Base-by-base conservation (phyloP, 2,888 invertebrate species). In the Megastigmus dorsalis region DNA sequence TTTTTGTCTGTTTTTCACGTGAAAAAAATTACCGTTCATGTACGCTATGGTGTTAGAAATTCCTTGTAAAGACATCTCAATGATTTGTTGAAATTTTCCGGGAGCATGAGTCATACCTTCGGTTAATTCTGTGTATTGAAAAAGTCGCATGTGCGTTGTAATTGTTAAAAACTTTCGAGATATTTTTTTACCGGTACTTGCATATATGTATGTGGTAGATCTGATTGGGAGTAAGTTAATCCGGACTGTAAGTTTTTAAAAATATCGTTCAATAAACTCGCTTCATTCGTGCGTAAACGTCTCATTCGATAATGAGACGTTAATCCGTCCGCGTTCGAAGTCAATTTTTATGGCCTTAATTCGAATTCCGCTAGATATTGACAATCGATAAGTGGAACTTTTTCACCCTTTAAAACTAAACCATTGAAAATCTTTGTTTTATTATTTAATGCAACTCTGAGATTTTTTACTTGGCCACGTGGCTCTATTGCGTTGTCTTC, bases 211-310 rank as follows among this genome's bases (percentile, higher is more conserved):
- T 74, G 70, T 13, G 18, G 18, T 23, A 75, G 30, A 28, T 70
- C 69, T 4, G 73, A 18, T 36, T 71, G 57, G 1, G 77, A 60
- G 45, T 66, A 74, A 10, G 41, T 62, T 9, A 23, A 15, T 23
- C 69, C 74, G 7, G 54, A 54, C 36, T 76, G 69, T 6, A 74
- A 15, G 20, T n/a, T 30, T 10, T 60, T 28, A 41, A 70, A 74
- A 62, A 13, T 60, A 15, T 30, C 79, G 79, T 71, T 82, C 83
- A 20, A 82, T n/a, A n/a, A n/a, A n/a, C n/a, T n/a, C n/a, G n/a
- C n/a, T n/a, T n/a, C n/a, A n/a, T n/a, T n/a, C n/a, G n/a, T n/a
- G n/a, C n/a, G n/a, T n/a, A n/a, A n/a, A n/a, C n/a, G n/a, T n/a
- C n/a, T n/a, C n/a, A n/a, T n/a, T n/a, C n/a, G n/a, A n/a, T n/a